Conservation (phyloP, 2,797 vertebrate genomes). For the Poecilia picta region DNA sequence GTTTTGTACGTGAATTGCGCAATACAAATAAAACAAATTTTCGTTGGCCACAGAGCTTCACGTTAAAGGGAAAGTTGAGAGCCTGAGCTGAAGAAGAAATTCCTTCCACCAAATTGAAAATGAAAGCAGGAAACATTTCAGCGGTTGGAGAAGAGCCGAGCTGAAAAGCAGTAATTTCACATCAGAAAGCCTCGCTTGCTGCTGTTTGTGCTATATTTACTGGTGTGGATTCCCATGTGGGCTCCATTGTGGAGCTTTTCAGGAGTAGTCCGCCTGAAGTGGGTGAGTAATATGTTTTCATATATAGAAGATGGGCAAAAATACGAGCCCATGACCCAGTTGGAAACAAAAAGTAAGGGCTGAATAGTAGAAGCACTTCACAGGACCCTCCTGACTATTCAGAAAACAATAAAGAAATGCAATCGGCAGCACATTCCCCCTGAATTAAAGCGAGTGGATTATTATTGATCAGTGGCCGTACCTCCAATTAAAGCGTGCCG, state of each 20-base stretch:
- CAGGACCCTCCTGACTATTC: slow-evolving; percentile 20
- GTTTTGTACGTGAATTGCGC: no score
- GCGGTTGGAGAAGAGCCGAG: neutral
- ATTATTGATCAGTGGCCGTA: slow-evolving; percentile 37
- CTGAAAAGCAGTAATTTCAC: slow-evolving; percentile 1
- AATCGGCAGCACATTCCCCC: slow-evolving; percentile 30
- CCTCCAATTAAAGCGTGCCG: slow-evolving; percentile 13
- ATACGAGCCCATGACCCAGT: slow-evolving; percentile 35
- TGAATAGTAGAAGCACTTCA: neutral
- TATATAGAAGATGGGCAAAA: slow-evolving; percentile 21
- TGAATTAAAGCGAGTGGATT: slow-evolving; percentile 35
- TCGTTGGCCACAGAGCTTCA: neutral
- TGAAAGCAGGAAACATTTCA: neutral
- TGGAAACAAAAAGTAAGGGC: slow-evolving; percentile 6
- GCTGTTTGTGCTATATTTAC: slow-evolving; percentile 24
- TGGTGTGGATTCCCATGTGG: slow-evolving; percentile 8
- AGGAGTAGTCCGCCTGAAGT: slow-evolving; percentile 17
- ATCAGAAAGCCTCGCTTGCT: neutral
- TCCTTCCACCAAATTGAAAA: neutral
- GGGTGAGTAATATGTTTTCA: slow-evolving; percentile 27
- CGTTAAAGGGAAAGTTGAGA: neutral
- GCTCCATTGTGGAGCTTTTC: slow-evolving; percentile 7
- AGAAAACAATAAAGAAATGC: slow-evolving; percentile 26
- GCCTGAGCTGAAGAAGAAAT: neutral
- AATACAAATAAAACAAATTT: no score